Conservation (phyloP, 2,113 vertebrate species). For the Salminus brasiliensis region DNA sequence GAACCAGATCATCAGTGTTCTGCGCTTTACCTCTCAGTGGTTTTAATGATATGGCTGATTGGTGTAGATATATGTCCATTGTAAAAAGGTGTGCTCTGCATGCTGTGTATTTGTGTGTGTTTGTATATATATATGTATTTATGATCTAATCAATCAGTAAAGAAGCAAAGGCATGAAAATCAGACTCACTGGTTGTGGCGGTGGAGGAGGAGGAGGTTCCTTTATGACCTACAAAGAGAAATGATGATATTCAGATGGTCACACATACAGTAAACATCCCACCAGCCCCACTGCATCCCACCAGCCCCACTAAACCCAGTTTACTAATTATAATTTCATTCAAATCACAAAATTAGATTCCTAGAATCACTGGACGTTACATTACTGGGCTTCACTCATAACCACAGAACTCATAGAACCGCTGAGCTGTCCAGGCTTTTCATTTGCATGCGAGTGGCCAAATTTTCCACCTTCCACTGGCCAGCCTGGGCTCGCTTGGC, state of each 20-base stretch:
- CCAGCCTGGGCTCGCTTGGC: background rate
- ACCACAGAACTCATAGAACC: background rate
- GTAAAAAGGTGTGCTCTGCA: too few relatives aligned
- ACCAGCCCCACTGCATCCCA: background rate
- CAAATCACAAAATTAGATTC: background rate
- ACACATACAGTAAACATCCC: too few relatives aligned
- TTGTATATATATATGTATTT: background rate
- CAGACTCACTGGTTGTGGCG: slow-evolving; percentile 84
- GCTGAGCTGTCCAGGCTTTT: background rate
- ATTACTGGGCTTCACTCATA: background rate
- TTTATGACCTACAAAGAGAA: slow-evolving; percentile 81
- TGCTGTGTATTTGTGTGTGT: too few relatives aligned
- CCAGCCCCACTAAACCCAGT: too few relatives aligned
- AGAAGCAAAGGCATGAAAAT: background rate
- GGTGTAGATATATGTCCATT: too few relatives aligned
- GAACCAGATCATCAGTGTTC: too few relatives aligned
- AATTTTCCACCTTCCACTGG: slow-evolving; percentile 14
- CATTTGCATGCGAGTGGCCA: background rate
- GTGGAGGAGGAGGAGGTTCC: slow-evolving; percentile 79
- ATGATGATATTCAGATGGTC: background rate
- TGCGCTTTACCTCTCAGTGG: too few relatives aligned
- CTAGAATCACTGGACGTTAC: background rate
- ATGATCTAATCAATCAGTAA: background rate
- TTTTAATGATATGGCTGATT: too few relatives aligned
- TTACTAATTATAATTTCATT: background rate